phyloP scores from a whole-genome alignment of 2,113 vertebrate species.

The Melanocharis versteri region DNA sequence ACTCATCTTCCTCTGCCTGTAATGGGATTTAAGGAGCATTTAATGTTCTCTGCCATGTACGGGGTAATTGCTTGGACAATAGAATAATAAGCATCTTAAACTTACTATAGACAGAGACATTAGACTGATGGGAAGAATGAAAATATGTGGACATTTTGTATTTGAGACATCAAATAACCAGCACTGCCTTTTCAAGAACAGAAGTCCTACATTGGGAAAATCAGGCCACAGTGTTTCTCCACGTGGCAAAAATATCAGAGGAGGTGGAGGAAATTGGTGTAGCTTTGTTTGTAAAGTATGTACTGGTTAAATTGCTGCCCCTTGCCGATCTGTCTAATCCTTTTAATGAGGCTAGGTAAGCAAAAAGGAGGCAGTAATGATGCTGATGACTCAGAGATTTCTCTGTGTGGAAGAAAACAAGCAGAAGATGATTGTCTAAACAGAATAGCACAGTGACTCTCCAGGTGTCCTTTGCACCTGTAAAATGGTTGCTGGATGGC shows the following conservation, averaged over 20 bases:
- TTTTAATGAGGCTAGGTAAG: slow-evolving; percentile 52
- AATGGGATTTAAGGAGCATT: slow-evolving; percentile 10
- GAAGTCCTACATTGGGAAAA: neutral
- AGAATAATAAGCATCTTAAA: neutral
- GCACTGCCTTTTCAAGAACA: neutral
- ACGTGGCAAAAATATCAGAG: neutral
- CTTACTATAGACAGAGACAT: neutral
- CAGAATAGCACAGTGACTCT: neutral
- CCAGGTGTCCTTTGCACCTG: neutral
- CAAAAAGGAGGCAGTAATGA: slow-evolving; percentile 43
- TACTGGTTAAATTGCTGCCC: slow-evolving; percentile 10
- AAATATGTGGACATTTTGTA: neutral
- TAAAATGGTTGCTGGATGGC: neutral
- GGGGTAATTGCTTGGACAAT: neutral
- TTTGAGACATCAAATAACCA: neutral
- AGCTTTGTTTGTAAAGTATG: slow-evolving; percentile 10
- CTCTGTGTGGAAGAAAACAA: neutral
- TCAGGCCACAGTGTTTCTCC: neutral
- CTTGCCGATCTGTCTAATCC: slow-evolving; percentile 24
- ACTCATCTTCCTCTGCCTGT: neutral
- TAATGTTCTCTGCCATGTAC: neutral
- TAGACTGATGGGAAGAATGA: neutral
- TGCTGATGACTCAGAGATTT: slow-evolving; percentile 42
- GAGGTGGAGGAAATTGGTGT: neutral
- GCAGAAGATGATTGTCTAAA: neutral